Conservation (phyloP, 2,888 invertebrate genomes). For the Dromius quadrimaculatus region DNA sequence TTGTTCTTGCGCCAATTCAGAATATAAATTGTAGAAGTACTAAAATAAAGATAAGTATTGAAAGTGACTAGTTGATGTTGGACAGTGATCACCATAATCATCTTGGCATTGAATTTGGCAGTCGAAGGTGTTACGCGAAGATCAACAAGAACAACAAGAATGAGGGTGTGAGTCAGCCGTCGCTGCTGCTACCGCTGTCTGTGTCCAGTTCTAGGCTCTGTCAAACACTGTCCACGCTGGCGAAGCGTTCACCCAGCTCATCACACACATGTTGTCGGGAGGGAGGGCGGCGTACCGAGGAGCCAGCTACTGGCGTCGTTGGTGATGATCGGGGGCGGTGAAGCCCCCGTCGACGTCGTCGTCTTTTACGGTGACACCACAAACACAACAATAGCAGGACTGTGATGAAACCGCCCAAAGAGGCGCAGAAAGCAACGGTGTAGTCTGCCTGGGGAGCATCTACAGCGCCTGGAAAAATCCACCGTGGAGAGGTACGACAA, state of each 20-base stretch:
- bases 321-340: conserved; percentile 64
- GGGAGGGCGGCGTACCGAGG: conserved; percentile 53
- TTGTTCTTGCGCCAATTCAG: not conserved
- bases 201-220: conserved; percentile 58
- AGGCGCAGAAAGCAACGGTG: conserved; percentile 62
- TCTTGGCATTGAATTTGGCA: conserved; percentile 31
- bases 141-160: conserved; percentile 33
- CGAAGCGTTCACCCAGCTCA: conserved; percentile 70
- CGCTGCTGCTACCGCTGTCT: conserved; percentile 53
- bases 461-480: conserved; percentile 65
- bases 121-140: conserved; percentile 40
- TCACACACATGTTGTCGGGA: conserved; percentile 69
- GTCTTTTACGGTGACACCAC: conserved; percentile 70
- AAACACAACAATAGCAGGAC: conserved; percentile 66
- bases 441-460: conserved; percentile 63
- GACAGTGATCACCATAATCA: not conserved
- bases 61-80: not conserved
- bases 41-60: not conserved
- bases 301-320: conserved; percentile 59
- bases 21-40: not conserved
- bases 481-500: too few relatives aligned
- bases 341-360: conserved; percentile 67
- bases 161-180: conserved; percentile 11
- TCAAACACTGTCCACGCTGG: conserved; percentile 72
- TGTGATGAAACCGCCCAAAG: conserved; percentile 66